Base-by-base conservation (phyloP, 2,113 vertebrate species). In the Chroicocephalus ridibundus region DNA sequence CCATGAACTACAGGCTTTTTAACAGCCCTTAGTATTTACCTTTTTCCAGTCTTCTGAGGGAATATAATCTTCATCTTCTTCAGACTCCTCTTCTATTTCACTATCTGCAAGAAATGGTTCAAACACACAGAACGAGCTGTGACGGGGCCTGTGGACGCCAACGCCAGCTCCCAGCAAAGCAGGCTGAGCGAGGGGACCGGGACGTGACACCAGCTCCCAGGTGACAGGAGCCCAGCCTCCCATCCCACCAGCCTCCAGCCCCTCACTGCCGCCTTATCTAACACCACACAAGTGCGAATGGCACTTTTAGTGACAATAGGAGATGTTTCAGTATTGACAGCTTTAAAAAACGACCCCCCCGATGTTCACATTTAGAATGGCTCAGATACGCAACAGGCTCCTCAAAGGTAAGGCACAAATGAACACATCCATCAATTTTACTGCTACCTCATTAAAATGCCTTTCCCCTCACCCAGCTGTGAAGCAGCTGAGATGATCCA, bases 1-100 rank as follows among this genome's bases (percentile, higher is more conserved):
- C 32, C 60, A 71, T 20, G 29, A 76, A 68, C 58, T 21, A 34
- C 2, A 34, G 29, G n/a, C 24, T 77, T 24, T 66, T 49, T 29
- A 78, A 51, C 22, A 32, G 36, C 70, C 9, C 78, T 61, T 36
- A 51, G 18, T 29, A 90, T 74, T 79, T 98, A 99, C 99, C 98
- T 99, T 99, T 98, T 99, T 99, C 99, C 99, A 99, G 89, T 99
- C 99, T 97, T 99, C 99, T 89, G 99, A 99, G 58, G 99, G 99
- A 98, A 99, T 98, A 96, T 99, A 99, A 98, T 99, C 99, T 98
- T 99, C 99, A 97, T 99, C 99, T 97, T 99, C 99, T 97, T 99
- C 99, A 2, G 99, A 99, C 96, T 99, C 99, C 82, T 99, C 99
- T 97, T 99, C 99, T 60, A 98, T 99, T 97, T 99, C 99, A 84